Percentiles rank a stretch among this genome's conserved stretches.
These are phyloP conservation scores for Enteromius viviparus DNA, from an alignment of 2,797 vertebrate genomes.

Conservation along the genomic window DNA sequence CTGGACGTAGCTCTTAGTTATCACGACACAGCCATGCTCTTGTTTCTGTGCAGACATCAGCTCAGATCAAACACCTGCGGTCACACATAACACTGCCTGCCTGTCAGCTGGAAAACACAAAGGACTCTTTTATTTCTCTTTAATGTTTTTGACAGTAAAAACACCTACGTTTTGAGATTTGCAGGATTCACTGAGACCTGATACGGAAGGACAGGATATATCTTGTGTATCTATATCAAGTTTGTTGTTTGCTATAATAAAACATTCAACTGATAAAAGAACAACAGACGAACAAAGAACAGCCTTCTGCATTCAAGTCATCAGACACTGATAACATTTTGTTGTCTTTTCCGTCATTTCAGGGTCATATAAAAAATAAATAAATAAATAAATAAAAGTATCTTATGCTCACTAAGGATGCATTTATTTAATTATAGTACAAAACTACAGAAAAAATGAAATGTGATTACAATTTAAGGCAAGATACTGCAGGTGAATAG, in stretches of 20 bases:
- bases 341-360: neutral
- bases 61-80: neutral
- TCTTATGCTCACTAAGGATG: neutral
- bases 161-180: neutral
- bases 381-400: neutral
- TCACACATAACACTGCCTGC: neutral
- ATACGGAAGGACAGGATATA: neutral
- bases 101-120: conserved; percentile 5
- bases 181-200: neutral
- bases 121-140: neutral
- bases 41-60: neutral
- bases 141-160: neutral
- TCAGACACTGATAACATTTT: neutral
- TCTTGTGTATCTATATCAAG: neutral
- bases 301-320: neutral
- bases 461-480: neutral
- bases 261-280: neutral
- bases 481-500: no score
- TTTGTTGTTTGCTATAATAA: neutral
- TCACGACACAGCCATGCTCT: neutral
- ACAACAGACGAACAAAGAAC: neutral
- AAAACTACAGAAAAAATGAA: neutral
- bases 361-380: no score
- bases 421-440: neutral
- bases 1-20: conserved; percentile 15